Conservation (phyloP, 2,113 vertebrate genomes). For the Caracal caracal region DNA sequence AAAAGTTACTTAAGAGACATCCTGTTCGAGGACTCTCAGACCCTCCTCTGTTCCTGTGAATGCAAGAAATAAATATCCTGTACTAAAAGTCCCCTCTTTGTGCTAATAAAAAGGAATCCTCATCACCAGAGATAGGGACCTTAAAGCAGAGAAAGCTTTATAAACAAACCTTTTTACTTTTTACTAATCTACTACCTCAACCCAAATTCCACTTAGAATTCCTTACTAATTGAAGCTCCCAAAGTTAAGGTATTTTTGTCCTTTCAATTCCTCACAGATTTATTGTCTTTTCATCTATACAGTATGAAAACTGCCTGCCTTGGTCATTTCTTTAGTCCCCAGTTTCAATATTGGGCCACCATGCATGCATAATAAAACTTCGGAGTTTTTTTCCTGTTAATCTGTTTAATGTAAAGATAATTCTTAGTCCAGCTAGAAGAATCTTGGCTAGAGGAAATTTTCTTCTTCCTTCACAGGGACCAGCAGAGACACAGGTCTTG, state of each 20-base stretch:
- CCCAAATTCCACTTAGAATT: not conserved
- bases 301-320: not conserved
- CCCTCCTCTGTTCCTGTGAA: not conserved
- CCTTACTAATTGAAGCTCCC: not conserved
- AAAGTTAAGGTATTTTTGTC: not conserved
- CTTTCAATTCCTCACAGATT: not conserved
- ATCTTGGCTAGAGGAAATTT: not conserved
- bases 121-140: not conserved
- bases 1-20: not conserved
- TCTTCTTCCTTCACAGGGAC: not conserved
- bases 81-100: not conserved
- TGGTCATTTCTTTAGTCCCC: not conserved
- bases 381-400: not conserved
- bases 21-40: not conserved
- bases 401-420: not conserved
- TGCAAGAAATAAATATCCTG: not conserved
- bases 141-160: not conserved
- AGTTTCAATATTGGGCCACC: not conserved
- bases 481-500: no score
- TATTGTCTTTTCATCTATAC: not conserved
- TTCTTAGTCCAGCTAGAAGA: not conserved
- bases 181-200: not conserved
- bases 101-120: not conserved
- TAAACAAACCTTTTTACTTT: not conserved
- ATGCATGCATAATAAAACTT: not conserved